Evolutionary conservation across 2,113 vertebrate species (phyloP), one percentile per base, ranked within the genome.

Genomic region (Nothocercus julius): DNA sequence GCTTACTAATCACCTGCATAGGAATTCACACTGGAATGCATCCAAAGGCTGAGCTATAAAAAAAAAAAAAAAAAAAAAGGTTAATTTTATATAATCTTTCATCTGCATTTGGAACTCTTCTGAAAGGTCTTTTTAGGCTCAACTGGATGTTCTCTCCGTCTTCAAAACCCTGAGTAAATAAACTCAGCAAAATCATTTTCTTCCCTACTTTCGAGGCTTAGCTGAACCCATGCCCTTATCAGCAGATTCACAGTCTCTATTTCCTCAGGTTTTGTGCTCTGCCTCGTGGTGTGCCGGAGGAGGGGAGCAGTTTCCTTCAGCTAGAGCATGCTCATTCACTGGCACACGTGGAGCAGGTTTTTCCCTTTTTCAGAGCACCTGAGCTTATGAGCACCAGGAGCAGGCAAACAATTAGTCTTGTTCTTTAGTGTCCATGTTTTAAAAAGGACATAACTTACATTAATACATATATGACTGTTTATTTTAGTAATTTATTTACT

Each of bases 361-460:
- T 84, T 64, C 28, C 36, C 40, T 72, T 80, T 32, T 63, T 84
- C 32, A 6, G 7, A 25, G 47, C 36, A 47, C 38, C 10, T 2
- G 0, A 30, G 22, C 25, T 30, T 2, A 5, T 34, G 27, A 4
- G 2, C 61, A 7, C 54, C 51, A 8, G 2, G 3, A 1, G 20
- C 59, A 87, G 18, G 19, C 66, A 78, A 54, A 64, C 13, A 4
- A 3, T 86, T 83, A 20, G 32, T 86, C 87, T 68, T 61, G 45
- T 49, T 51, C n/a, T 34, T 89, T 84, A 32, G 25, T 76, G 32
- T 20, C n/a, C 28, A 2, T 12, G 73, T 85, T 81, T 82, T 82
- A 54, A 22, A 78, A 91, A n/a, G 51, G 81, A 40, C 28, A 5
- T 54, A 45, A 72, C 7, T 4, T 70, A n/a, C 85, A 44, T 47